phyloP scores from a whole-genome alignment of 2,113 vertebrate species.

The Hemiscyllium ocellatum region DNA sequence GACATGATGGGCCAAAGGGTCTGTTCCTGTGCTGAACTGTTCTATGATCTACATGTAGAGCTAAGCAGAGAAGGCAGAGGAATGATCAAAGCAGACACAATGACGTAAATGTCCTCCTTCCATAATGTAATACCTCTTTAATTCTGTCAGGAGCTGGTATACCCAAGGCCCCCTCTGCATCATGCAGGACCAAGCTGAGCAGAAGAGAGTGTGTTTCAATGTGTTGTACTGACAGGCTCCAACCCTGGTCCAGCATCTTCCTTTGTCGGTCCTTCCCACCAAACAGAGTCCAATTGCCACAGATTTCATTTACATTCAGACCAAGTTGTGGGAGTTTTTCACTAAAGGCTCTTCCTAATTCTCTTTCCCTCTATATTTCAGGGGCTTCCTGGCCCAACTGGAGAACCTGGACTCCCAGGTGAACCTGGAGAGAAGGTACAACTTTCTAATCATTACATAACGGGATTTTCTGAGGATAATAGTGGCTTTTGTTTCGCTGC shows the following conservation, averaged over 20 bases:
- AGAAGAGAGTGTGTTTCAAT: background rate
- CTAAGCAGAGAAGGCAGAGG: too few relatives aligned
- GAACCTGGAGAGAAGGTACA: constrained; percentile 85
- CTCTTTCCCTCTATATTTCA: constrained; percentile 46
- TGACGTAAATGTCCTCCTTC: too few relatives aligned
- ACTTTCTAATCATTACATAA: constrained; percentile 5
- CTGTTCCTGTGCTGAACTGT: background rate
- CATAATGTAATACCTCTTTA: background rate
- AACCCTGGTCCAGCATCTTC: background rate
- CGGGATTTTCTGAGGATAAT: constrained; percentile 27
- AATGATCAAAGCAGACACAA: too few relatives aligned
- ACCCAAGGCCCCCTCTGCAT: background rate
- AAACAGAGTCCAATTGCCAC: background rate
- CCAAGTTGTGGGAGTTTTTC: background rate
- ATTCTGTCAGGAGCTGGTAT: background rate
- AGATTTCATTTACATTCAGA: background rate
- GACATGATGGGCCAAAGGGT: background rate
- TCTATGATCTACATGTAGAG: too few relatives aligned
- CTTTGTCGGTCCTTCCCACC: background rate
- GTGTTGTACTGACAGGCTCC: background rate
- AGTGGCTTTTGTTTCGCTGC: constrained; percentile 22
- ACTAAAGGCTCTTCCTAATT: background rate
- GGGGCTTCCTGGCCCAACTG: constrained; percentile 73
- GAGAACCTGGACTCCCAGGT: constrained; percentile 73
- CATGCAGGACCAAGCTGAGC: background rate